Evolutionary conservation across 2,113 vertebrate genomes (phyloP).

Genomic region (Rhea americana): DNA sequence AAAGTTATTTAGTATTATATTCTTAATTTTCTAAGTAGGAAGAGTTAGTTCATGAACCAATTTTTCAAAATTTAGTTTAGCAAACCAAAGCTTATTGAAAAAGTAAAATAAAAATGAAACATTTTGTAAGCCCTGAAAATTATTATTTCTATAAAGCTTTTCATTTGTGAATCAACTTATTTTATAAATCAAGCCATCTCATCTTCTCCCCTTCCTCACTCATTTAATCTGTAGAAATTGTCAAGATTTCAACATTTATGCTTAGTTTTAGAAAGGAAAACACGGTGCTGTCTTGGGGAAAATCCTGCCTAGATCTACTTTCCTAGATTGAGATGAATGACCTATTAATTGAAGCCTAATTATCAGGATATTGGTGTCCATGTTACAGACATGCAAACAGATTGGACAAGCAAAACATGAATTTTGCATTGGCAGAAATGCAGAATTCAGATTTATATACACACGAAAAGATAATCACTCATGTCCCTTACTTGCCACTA

Average conservation of each 20-base stretch:
- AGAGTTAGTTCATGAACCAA: not conserved
- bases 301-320: not conserved
- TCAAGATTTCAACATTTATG: not conserved
- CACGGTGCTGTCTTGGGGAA: rapidly evolving
- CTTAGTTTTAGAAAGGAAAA: not conserved
- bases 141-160: not conserved
- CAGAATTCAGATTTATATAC: not conserved
- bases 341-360: not conserved
- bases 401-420: not conserved
- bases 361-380: not conserved
- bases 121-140: not conserved
- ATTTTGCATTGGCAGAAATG: not conserved
- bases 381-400: not conserved
- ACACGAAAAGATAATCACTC: not conserved
- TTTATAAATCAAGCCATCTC: not conserved
- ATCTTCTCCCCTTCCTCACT: not conserved
- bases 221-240: not conserved
- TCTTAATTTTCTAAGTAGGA: not conserved
- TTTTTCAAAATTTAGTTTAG: not conserved
- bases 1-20: not conserved
- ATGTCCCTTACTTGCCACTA: not conserved
- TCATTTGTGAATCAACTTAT: rapidly evolving
- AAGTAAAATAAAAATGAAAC: not conserved
- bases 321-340: not conserved
- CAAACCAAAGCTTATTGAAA: not conserved